Base-by-base conservation (phyloP, 2,113 vertebrate genomes). In the Rhinolophus sinicus region DNA sequence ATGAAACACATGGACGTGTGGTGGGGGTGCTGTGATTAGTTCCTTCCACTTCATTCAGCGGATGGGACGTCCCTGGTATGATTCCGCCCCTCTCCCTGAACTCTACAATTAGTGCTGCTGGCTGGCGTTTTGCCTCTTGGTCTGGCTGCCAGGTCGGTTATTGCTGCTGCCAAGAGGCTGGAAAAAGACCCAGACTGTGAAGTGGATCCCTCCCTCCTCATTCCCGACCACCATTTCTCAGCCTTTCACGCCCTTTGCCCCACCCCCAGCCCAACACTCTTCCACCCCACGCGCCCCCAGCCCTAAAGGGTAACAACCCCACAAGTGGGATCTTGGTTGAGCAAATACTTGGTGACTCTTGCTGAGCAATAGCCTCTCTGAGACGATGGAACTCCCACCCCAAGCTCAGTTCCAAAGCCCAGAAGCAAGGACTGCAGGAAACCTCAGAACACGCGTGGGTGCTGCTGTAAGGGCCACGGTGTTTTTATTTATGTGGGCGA, bases 241-340 rank as follows among this genome's bases (percentile, higher is more conserved):
- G 3, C 4, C 8, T 60, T 60, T 50, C 30, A 5, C 3, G 15
- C 26, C 62, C 44, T 58, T 58, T 28, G 62, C 47, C 38, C 30
- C 13, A 10, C 18, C 6, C 3, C 4, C 19, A 54, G 10, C 35
- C 10, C 14, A 30, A n/a, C 15, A 2, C 7, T 30, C 18, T 67
- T 33, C 47, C 21, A 67, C 2, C 6, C 28, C 0, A 3, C 0
- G 0, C 40, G 19, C 5, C 22, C 47, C 22, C 4, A 24, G 72
- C 84, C n/a, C 62, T 44, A 6, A 69, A 15, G 26, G 5, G 40
- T 12, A 33, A 9, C 7, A 1, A 6, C 54, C 24, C 52, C 28
- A 12, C 19, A 6, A 0, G 2, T 1, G 56, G 54, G 33, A 35
- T 19, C 80, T 64, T 33, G 54, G 54, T 9, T 16, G 18, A 85